Percentiles rank a stretch among this genome's conserved stretches.
These are phyloP conservation scores for Onychorhynchus coronatus DNA, from an alignment of 2,113 vertebrate species.

Conservation along the genomic window DNA sequence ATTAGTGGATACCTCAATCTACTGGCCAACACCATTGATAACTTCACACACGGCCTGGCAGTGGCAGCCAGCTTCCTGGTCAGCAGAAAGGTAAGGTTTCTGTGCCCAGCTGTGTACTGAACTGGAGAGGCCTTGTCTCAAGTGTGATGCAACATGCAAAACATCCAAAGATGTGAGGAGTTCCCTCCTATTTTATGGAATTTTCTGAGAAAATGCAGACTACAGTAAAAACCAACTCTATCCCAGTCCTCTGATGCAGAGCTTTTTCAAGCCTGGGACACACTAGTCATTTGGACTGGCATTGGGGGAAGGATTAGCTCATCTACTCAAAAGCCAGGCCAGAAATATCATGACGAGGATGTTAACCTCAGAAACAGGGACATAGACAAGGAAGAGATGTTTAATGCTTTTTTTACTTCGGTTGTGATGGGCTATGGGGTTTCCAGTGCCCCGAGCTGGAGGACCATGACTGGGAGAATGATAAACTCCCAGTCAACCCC, in stretches of 20 bases:
- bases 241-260: neutral
- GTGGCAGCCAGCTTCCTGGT: constrained; percentile 96
- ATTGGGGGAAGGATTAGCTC: neutral
- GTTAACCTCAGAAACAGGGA: neutral
- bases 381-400: neutral
- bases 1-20: constrained; percentile 96
- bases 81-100: constrained; percentile 90
- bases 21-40: constrained; percentile 96
- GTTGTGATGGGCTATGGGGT: neutral
- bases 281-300: neutral
- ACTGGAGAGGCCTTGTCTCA: neutral
- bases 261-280: neutral
- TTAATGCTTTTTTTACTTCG: neutral
- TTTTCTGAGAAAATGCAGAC: neutral
- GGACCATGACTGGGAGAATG: neutral
- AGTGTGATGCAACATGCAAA: neutral
- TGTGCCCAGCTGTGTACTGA: neutral
- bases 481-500: neutral
- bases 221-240: neutral
- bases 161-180: neutral
- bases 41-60: constrained; percentile 96
- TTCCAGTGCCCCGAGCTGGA: neutral
- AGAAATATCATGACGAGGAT: neutral
- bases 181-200: neutral
- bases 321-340: neutral